These are phyloP conservation scores for Drosophila funebris DNA, from an alignment of 1,140 invertebrate genomes.

Conservation along the genomic window DNA sequence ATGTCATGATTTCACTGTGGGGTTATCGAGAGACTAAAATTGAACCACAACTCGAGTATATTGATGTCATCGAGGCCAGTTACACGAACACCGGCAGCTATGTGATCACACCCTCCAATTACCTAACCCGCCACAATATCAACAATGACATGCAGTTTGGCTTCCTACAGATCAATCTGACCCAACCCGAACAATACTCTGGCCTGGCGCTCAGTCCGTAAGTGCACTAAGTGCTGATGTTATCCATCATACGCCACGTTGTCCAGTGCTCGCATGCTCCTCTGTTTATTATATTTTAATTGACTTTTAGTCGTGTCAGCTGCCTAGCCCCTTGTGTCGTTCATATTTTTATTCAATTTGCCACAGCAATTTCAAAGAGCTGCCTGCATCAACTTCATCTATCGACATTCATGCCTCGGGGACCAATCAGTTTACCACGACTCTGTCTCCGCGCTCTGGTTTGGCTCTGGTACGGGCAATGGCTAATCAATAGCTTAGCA, in stretches of 20 bases:
- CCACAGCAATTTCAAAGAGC: slow-evolving; percentile 59
- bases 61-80: slow-evolving; percentile 86
- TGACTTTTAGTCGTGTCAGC: slow-evolving; percentile 62
- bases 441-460: slow-evolving; percentile 13
- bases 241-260: slow-evolving; percentile 27
- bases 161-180: slow-evolving; percentile 95
- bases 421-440: slow-evolving; percentile 53
- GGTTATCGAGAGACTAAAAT: slow-evolving; percentile 94
- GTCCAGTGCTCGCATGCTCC: not conserved
- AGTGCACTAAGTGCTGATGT: slow-evolving; percentile 84
- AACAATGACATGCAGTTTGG: slow-evolving; percentile 92
- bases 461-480: slow-evolving; percentile 60
- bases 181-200: slow-evolving; percentile 89
- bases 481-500: slow-evolving; percentile 69
- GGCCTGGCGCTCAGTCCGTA: slow-evolving; percentile 91
- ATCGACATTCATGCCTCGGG: slow-evolving; percentile 10
- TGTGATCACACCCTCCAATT: slow-evolving; percentile 88
- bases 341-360: slow-evolving; percentile 80
- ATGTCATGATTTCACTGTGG: slow-evolving; percentile 92
- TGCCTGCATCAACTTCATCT: not conserved
- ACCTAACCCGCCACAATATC: slow-evolving; percentile 88
- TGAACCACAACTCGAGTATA: slow-evolving; percentile 86
- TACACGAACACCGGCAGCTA: slow-evolving; percentile 88
- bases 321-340: slow-evolving; percentile 19
- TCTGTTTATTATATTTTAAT: slow-evolving; percentile 71